Evolutionary conservation across 2,797 vertebrate species (phyloP), one percentile per base, ranked within the genome.

Genomic region (Enteromius treurensis): DNA sequence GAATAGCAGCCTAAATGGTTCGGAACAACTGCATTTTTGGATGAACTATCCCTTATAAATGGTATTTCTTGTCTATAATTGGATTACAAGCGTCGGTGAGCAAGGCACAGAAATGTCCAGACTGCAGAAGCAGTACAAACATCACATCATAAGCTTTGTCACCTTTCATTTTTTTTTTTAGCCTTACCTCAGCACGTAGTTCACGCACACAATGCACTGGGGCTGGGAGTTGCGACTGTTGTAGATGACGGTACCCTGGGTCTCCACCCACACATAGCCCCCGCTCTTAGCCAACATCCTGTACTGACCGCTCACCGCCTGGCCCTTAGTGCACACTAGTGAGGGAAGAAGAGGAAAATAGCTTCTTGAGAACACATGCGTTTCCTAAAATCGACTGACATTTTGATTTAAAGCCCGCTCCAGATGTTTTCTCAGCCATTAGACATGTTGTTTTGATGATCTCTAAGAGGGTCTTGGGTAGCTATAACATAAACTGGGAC

Each of bases 261-360:
- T 99, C 89, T 99, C 97, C 77, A 99, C 92, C 98, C 98, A 99
- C 42, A 99, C 96, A 0, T 97, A 99, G 47, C 98, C 98, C 8
- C 98, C 98, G 0, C 94, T 96, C 90, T 98, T 98, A 0, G 98
- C 98, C 45, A 99, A 95, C 98, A 99, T 96, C 0, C 98, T 96
- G 88, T 99, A 99, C 89, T 97, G 97, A 64, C 96, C 91, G 0
- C 95, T 98, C 87, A 98, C 95, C 0, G 97, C 96, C 91, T 99
- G 98, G 17, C 98, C 98, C 91, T 99, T 99, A 86, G 95, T 94
- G 77, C 98, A 99, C 92, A 99, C 98, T 99, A 26, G 5, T 90
- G 58, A 88, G 26, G 80, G 64, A 23, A 71, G 11, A 19, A 78
- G 29, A 80, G 42, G 42, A 75, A 21, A 55, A 32, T 26, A 40